A percentile compares a stretch with the other conserved stretches of the same genome.
phyloP scores from a whole-genome alignment of 2,888 invertebrate genomes.

The Nysson spinosus region DNA sequence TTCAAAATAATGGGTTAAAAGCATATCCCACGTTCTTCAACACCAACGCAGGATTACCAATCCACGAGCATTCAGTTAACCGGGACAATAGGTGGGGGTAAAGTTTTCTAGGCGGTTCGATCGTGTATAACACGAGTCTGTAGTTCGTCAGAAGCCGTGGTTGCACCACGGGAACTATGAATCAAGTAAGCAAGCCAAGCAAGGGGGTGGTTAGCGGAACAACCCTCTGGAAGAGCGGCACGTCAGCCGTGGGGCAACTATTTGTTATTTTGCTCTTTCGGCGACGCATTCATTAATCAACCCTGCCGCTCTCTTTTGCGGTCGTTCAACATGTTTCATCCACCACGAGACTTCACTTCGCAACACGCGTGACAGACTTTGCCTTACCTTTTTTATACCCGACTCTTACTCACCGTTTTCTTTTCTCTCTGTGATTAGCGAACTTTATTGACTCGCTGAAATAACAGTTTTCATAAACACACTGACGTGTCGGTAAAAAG shows the following conservation, averaged over 20 bases:
- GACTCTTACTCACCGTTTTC: constrained; percentile 5
- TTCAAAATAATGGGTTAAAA: too few relatives aligned
- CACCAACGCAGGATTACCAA: too few relatives aligned
- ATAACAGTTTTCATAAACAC: too few relatives aligned
- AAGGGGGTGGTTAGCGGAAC: constrained; percentile 34
- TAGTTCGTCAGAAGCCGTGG: constrained; percentile 45
- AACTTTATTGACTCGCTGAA: constrained; percentile 3
- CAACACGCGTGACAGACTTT: constrained; percentile 43
- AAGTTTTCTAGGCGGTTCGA: constrained; percentile 12
- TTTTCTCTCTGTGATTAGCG: not conserved
- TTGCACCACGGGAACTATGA: constrained; percentile 55
- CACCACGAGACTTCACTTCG: constrained; percentile 42
- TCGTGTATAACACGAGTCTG: constrained; percentile 38
- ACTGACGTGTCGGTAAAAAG: too few relatives aligned
- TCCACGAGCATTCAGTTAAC: constrained; percentile 31
- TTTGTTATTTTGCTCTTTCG: constrained; percentile 74
- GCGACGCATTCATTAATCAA: constrained; percentile 73
- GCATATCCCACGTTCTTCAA: too few relatives aligned
- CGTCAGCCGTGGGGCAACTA: constrained; percentile 54
- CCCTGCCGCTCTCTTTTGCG: constrained; percentile 60
- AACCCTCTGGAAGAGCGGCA: constrained; percentile 8
- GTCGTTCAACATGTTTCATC: constrained; percentile 67
- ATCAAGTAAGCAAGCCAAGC: constrained; percentile 48
- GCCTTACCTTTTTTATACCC: constrained; percentile 23
- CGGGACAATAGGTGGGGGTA: not conserved